Percentiles rank a stretch among this genome's conserved stretches.
These are phyloP conservation scores for Mystacides longicornis DNA, from an alignment of 2,888 invertebrate species.

Conservation along the genomic window DNA sequence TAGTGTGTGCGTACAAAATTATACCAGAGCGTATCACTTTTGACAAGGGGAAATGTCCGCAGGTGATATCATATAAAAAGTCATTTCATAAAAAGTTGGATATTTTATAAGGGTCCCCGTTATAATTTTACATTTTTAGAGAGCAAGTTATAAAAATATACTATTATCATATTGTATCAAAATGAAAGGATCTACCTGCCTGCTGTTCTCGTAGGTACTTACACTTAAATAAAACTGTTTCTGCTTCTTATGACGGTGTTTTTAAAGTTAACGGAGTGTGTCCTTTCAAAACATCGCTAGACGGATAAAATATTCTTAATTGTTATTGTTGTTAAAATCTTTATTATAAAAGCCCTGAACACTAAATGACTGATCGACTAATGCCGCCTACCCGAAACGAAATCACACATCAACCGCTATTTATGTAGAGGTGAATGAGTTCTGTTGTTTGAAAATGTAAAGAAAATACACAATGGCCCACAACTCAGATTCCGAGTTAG, in stretches of 20 bases:
- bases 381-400: too few relatives aligned
- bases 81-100: constrained; percentile 2
- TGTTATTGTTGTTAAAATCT: too few relatives aligned
- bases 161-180: constrained; percentile 1
- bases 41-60: constrained; percentile 1
- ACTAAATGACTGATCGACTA: too few relatives aligned
- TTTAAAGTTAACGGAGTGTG: not conserved
- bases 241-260: not conserved
- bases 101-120: not conserved
- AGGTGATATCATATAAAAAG: constrained; percentile 1
- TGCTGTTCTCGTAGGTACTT: not conserved
- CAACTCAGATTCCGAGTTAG: too few relatives aligned
- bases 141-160: not conserved
- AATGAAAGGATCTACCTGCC: not conserved
- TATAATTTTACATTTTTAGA: not conserved
- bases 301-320: too few relatives aligned
- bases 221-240: not conserved
- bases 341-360: too few relatives aligned
- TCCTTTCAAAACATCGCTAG: too few relatives aligned
- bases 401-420: too few relatives aligned
- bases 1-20: not conserved
- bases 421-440: too few relatives aligned
- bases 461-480: too few relatives aligned
- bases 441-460: too few relatives aligned
- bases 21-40: not conserved